These are phyloP conservation scores for Mimas tiliae DNA, from an alignment of 2,888 invertebrate genomes.

Conservation along the genomic window DNA sequence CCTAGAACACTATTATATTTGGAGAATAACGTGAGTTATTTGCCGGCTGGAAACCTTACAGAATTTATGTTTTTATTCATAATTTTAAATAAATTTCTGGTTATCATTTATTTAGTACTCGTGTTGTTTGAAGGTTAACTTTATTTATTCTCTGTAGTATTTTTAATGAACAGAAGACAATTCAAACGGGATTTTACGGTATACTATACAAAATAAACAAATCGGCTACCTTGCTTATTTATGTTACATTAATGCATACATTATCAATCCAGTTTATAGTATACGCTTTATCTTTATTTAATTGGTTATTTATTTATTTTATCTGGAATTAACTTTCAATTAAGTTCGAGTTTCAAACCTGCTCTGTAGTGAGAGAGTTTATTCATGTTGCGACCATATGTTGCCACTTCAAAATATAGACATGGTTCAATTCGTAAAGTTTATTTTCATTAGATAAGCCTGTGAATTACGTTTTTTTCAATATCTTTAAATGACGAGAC, in stretches of 20 bases:
- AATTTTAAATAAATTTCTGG: not conserved
- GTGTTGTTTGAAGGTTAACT: slow-evolving; percentile 12
- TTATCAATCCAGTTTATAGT: slow-evolving; percentile 31
- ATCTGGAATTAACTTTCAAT: slow-evolving; percentile 24
- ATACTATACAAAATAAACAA: not conserved
- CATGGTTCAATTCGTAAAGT: not conserved
- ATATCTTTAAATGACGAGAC: too few relatives aligned
- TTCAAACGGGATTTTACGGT: slow-evolving; percentile 10
- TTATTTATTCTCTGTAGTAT: not conserved
- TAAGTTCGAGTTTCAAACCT: slow-evolving; percentile 6
- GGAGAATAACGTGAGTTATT: slow-evolving; percentile 52
- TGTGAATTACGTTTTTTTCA: not conserved
- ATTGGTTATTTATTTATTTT: slow-evolving; percentile 22
- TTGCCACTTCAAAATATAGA: slow-evolving; percentile 41
- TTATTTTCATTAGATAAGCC: not conserved
- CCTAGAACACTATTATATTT: slow-evolving; percentile 42
- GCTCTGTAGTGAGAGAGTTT: slow-evolving; percentile 12
- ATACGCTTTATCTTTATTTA: slow-evolving; percentile 31
- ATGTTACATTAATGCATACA: slow-evolving; percentile 14
- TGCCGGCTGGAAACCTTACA: slow-evolving; percentile 51
- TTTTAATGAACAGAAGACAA: slow-evolving; percentile 4
- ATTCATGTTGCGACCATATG: slow-evolving; percentile 51
- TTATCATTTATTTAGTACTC: slow-evolving; percentile 10
- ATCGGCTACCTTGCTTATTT: slow-evolving; percentile 8
- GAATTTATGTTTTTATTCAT: slow-evolving; percentile 3